Base-by-base conservation (phyloP, 2,888 invertebrate genomes). In the Nudaria mundana region DNA sequence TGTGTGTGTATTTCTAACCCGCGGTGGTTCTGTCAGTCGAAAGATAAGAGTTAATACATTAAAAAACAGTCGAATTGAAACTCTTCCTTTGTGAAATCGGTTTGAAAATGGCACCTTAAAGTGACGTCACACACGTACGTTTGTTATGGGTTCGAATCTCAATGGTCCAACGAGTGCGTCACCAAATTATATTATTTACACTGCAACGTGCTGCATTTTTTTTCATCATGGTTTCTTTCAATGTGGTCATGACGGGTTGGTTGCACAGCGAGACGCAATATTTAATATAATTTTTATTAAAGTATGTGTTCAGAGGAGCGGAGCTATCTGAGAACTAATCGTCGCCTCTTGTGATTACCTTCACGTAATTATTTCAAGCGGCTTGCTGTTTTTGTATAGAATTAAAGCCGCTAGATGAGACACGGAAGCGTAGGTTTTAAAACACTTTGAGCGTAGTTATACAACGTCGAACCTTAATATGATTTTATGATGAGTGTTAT, bases 251-350 rank as follows among this genome's bases (percentile, higher is more conserved):
- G 28, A 12, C 6, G 6, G 11, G 28, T 29, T 11, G 28, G 44
- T 56, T 53, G 46, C 47, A 66, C 59, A 73, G 23, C 20, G 3
- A 14, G 59, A 68, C 68, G 71, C 70, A 71, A 81, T 80, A 71
- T 78, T 81, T 84, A 83, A 81, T 82, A 81, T 75, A 81, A 81
- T 82, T 83, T 83, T 83, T 83, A 81, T 82, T 81, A 81, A 82
- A 77, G 76, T 73, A 81, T 69, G 77, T 69, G 81, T 66, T 73
- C 82, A 80, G 77, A 78, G 78, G 64, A 75, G 81, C 78, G 80
- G 30, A 67, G 72, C 82, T 86, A 87, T 88, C 87, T 78, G 41
- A 38, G 36, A 41, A 66, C 75, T 83, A 85, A 86, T 88, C 86
- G 85, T 87, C 87, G 76, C 81, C 78, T 63, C 71, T 79, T 78